Conservation (phyloP, 1,140 invertebrate genomes). For the Thaumatotibia leucotreta region DNA sequence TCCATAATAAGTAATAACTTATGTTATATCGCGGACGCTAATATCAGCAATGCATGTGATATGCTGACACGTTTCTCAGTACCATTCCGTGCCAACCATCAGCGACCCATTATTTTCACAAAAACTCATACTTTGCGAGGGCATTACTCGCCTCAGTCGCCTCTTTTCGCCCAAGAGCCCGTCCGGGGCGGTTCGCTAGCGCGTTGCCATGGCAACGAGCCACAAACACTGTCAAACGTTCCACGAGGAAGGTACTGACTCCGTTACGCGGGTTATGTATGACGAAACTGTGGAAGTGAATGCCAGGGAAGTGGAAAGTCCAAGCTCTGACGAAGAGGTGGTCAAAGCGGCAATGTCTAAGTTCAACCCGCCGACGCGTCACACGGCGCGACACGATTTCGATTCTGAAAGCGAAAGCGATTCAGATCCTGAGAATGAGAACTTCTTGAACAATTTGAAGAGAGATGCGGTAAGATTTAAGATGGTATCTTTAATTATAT, state of each 20-base stretch:
- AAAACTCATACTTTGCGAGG: constrained; percentile 3
- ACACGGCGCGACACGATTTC: constrained; percentile 58
- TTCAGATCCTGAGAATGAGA: constrained; percentile 48
- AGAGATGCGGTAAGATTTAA: constrained; percentile 48
- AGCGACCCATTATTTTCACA: not conserved
- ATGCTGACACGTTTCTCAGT: not conserved
- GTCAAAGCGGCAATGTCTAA: constrained; percentile 53
- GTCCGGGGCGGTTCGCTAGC: constrained; percentile 18
- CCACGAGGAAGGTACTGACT: constrained; percentile 7
- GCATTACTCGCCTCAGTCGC: not conserved
- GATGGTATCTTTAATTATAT: constrained; percentile 5
- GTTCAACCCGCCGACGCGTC: constrained; percentile 56
- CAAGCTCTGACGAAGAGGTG: constrained; percentile 43
- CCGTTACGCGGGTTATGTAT: constrained; percentile 44
- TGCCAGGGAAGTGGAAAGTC: constrained; percentile 58
- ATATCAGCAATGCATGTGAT: constrained; percentile 13
- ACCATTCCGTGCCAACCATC: constrained; percentile 6
- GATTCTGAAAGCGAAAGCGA: constrained; percentile 58
- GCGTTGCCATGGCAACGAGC: constrained; percentile 57
- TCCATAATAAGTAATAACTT: too few relatives aligned
- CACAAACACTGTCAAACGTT: constrained; percentile 65
- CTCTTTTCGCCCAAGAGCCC: constrained; percentile 15
- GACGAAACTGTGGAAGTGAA: constrained; percentile 62
- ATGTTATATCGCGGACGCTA: too few relatives aligned
- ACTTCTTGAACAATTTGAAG: constrained; percentile 43